These are phyloP conservation scores for Macropis europaea DNA, from an alignment of 2,888 invertebrate genomes.

Conservation along the genomic window DNA sequence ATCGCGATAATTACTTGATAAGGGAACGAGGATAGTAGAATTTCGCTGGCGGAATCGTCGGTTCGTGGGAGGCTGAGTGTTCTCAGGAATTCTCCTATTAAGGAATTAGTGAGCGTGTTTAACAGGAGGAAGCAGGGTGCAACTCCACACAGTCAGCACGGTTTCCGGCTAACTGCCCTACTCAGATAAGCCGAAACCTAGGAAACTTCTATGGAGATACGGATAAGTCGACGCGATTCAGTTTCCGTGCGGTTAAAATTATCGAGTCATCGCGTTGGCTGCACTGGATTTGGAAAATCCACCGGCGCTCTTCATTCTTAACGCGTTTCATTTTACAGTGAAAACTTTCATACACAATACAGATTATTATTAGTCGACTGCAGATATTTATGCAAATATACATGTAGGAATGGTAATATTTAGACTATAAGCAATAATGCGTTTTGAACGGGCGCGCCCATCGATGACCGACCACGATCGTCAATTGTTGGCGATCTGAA, in stretches of 20 bases:
- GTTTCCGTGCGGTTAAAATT: constrained; percentile 17
- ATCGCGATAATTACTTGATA: background rate
- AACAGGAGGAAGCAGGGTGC: constrained; percentile 18
- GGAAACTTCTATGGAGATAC: constrained; percentile 38
- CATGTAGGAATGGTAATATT: too few relatives aligned
- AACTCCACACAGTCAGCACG: constrained; percentile 43
- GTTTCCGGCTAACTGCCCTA: constrained; percentile 44
- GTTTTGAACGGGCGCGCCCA: too few relatives aligned
- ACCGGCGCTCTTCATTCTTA: background rate
- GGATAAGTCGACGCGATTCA: constrained; percentile 26
- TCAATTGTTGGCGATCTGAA: too few relatives aligned
- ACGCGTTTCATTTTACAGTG: too few relatives aligned
- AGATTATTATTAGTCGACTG: too few relatives aligned
- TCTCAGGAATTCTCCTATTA: constrained; percentile 33
- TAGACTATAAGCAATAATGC: too few relatives aligned
- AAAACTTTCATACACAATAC: too few relatives aligned
- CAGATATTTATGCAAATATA: too few relatives aligned
- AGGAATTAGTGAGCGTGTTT: constrained; percentile 42
- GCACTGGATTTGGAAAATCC: background rate
- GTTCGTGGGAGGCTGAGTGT: constrained; percentile 5
- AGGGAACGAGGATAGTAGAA: background rate
- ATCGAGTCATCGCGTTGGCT: constrained; percentile 6
- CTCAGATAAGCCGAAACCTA: constrained; percentile 50
- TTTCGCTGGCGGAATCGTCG: constrained; percentile 10
- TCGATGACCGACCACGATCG: too few relatives aligned